phyloP scores from a whole-genome alignment of 2,113 vertebrate species.

The Pogonocichla stellata region DNA sequence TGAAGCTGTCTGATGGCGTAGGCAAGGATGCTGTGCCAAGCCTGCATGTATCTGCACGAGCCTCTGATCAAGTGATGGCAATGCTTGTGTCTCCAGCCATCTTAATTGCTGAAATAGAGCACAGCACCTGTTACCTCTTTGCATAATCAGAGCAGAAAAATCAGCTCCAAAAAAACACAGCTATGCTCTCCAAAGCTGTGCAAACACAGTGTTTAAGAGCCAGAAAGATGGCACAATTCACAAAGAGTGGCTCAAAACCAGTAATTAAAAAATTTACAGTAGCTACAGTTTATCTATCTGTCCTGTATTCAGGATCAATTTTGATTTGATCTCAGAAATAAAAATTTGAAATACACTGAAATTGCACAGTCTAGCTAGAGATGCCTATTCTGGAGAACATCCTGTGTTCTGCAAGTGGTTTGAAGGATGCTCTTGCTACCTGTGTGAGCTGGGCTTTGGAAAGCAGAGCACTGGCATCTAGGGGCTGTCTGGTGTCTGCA shows the following conservation, averaged over 20 bases:
- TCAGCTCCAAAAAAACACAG: neutral
- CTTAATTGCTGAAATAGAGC: neutral
- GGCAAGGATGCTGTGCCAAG: neutral
- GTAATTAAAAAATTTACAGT: neutral
- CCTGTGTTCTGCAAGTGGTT: neutral
- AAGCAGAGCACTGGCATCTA: neutral
- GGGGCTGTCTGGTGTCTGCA: too few species aligned
- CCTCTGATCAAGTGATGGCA: neutral
- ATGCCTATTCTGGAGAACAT: neutral
- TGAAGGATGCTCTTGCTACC: neutral
- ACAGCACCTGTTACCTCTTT: neutral
- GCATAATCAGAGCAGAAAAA: neutral
- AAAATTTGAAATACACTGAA: neutral
- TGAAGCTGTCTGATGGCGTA: fast-evolving
- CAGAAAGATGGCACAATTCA: neutral
- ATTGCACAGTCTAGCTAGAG: neutral
- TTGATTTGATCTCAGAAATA: neutral
- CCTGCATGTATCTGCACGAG: neutral
- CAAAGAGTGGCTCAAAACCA: neutral
- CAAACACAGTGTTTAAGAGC: neutral
- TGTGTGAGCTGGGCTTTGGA: neutral
- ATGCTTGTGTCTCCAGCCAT: neutral
- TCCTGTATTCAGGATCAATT: neutral
- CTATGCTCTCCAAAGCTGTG: neutral
- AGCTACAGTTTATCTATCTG: neutral